phyloP scores from a whole-genome alignment of 2,888 invertebrate genomes.

The Drosophila greeni region DNA sequence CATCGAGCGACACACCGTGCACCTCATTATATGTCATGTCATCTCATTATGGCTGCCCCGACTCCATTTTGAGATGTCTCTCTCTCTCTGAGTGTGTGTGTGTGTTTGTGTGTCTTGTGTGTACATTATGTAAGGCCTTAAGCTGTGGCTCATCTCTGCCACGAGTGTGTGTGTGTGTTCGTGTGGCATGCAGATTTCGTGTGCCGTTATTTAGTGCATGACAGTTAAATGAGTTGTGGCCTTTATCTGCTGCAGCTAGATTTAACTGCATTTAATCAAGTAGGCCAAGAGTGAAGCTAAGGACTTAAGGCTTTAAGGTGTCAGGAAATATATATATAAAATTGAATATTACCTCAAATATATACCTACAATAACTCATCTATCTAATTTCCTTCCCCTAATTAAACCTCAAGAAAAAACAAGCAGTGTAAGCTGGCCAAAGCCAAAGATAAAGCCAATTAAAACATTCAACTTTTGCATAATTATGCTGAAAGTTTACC shows the following conservation, averaged over 20 bases:
- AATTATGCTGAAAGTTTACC: slow-evolving; percentile 28
- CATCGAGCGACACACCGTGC: slow-evolving; percentile 48
- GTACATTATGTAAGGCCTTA: slow-evolving; percentile 56
- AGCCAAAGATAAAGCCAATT: slow-evolving; percentile 22
- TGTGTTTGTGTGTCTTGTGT: slow-evolving; percentile 1
- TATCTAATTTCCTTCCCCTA: background rate
- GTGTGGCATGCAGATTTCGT: slow-evolving; percentile 60
- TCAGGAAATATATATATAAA: background rate
- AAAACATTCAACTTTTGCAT: slow-evolving; percentile 31
- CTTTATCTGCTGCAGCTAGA: slow-evolving; percentile 28
- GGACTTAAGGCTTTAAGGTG: slow-evolving; percentile 32
- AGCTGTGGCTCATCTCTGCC: slow-evolving; percentile 30
- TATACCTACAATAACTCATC: background rate
- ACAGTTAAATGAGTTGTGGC: slow-evolving; percentile 74
- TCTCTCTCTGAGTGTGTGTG: slow-evolving; percentile 6
- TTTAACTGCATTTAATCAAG: slow-evolving; percentile 31
- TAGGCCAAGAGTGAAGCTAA: slow-evolving; percentile 23
- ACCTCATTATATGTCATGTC: slow-evolving; percentile 74
- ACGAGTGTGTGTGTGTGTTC: slow-evolving; percentile 8
- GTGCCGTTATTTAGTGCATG: slow-evolving; percentile 70
- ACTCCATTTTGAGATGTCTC: slow-evolving; percentile 21
- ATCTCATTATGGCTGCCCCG: slow-evolving; percentile 63
- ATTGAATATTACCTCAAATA: too few species aligned
- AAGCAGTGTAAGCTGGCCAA: background rate
- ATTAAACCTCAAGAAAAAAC: slow-evolving; percentile 27